phyloP scores from a whole-genome alignment of 2,113 vertebrate species.

The Rostratula benghalensis region DNA sequence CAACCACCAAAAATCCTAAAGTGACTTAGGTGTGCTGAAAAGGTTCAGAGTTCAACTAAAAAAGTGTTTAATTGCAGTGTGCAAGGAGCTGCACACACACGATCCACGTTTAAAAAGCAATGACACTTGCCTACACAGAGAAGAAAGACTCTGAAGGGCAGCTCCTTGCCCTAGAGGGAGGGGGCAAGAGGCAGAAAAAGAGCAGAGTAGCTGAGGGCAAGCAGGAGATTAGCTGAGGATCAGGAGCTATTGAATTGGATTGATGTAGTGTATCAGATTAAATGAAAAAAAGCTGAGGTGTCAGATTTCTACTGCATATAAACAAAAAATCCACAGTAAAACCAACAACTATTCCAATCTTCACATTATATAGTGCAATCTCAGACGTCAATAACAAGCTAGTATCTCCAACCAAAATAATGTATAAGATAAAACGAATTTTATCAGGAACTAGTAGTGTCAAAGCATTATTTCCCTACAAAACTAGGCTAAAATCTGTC shows the following conservation, averaged over 20 bases:
- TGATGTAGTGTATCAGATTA: not conserved
- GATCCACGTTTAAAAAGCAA: not conserved
- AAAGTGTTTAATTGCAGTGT: not conserved
- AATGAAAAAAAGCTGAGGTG: not conserved
- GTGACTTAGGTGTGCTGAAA: not conserved
- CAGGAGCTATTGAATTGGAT: not conserved
- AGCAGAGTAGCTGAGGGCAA: not conserved
- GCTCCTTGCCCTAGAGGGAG: not conserved
- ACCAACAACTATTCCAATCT: not conserved
- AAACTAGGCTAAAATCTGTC: not conserved
- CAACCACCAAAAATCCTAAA: not conserved
- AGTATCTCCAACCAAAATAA: not conserved
- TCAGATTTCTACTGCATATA: not conserved
- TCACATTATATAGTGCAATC: slow-evolving; percentile 39
- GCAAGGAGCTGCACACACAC: not conserved
- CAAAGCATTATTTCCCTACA: not conserved
- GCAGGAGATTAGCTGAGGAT: not conserved
- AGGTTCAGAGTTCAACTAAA: not conserved
- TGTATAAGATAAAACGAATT: not conserved
- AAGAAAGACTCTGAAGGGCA: not conserved
- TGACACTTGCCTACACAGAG: not conserved
- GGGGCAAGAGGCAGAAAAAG: not conserved
- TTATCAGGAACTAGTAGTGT: not conserved
- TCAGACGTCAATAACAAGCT: not conserved
- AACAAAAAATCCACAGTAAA: not conserved